phyloP scores from a whole-genome alignment of 2,113 vertebrate genomes.

The Xiphias gladius region DNA sequence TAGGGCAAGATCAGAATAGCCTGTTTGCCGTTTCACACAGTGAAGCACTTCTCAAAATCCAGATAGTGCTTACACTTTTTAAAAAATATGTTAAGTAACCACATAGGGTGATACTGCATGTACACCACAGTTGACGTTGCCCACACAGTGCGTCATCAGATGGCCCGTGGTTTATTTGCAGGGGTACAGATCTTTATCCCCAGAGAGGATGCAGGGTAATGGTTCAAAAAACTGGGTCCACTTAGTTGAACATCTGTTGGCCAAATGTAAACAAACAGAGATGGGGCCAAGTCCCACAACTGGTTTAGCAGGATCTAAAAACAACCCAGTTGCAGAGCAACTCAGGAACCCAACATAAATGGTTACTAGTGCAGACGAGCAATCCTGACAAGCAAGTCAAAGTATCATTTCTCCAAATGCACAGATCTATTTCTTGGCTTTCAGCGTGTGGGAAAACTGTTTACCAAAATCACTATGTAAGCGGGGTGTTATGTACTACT shows the following conservation, averaged over 20 bases:
- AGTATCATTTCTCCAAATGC: constrained; percentile 1
- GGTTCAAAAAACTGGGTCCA: constrained; percentile 65
- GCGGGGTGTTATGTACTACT: constrained; percentile 42
- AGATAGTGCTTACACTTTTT: constrained; percentile 42
- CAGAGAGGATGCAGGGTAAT: constrained; percentile 66
- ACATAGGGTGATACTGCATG: constrained; percentile 14
- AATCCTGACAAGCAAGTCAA: constrained; percentile 19
- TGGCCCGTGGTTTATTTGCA: constrained; percentile 55
- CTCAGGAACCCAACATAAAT: constrained; percentile 53
- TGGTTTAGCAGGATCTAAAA: constrained; percentile 60
- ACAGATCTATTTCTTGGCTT: constrained; percentile 17
- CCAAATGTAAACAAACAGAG: constrained; percentile 72
- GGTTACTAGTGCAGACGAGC: constrained; percentile 21
- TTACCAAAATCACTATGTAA: constrained; percentile 50
- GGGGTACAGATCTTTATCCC: constrained; percentile 55
- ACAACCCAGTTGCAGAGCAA: constrained; percentile 49
- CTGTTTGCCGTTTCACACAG: constrained; percentile 46
- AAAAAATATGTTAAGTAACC: constrained; percentile 45
- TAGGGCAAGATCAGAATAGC: constrained; percentile 63
- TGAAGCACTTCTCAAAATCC: constrained; percentile 46
- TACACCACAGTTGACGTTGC: constrained; percentile 23
- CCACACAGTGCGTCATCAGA: constrained; percentile 53
- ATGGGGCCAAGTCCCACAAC: constrained; percentile 64
- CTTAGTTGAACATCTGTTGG: constrained; percentile 65
- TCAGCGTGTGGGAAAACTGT: constrained; percentile 37